phyloP scores from a whole-genome alignment of 2,797 vertebrate genomes.

The Gymnothorax reevesii region DNA sequence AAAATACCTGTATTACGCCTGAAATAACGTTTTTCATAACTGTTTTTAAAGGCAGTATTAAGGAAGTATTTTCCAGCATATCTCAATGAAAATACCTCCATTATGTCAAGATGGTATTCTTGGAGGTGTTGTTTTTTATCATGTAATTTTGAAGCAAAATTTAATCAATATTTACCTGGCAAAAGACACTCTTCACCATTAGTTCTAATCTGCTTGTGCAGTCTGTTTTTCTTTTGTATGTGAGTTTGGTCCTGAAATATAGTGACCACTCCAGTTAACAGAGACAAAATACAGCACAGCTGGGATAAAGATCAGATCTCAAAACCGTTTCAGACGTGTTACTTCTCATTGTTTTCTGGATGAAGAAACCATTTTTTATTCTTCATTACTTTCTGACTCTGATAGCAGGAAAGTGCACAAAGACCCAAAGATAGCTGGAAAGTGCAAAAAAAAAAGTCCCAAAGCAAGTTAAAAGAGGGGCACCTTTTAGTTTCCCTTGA shows the following conservation, averaged over 20 bases:
- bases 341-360: constrained; percentile 41
- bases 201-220: neutral
- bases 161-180: neutral
- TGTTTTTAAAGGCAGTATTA: neutral
- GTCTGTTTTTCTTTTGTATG: neutral
- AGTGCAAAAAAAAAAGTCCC: constrained; percentile 59
- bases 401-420: constrained; percentile 68
- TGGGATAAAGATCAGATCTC: constrained; percentile 59
- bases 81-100: neutral
- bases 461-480: constrained; percentile 63
- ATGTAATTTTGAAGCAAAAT: neutral
- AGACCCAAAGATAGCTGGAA: constrained; percentile 69
- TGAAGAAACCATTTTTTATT: constrained; percentile 58
- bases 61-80: neutral
- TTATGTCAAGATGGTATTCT: neutral
- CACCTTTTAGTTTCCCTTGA: constrained; percentile 76
- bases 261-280: constrained; percentile 49
- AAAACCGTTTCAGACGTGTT: neutral
- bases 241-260: neutral
- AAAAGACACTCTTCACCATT: neutral
- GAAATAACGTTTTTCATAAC: neutral
- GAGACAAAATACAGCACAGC: constrained; percentile 25
- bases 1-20: neutral
- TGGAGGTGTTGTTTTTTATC: neutral
- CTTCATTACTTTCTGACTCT: constrained; percentile 67